phyloP scores from a whole-genome alignment of 2,113 vertebrate species.

The Xenus cinereus region DNA sequence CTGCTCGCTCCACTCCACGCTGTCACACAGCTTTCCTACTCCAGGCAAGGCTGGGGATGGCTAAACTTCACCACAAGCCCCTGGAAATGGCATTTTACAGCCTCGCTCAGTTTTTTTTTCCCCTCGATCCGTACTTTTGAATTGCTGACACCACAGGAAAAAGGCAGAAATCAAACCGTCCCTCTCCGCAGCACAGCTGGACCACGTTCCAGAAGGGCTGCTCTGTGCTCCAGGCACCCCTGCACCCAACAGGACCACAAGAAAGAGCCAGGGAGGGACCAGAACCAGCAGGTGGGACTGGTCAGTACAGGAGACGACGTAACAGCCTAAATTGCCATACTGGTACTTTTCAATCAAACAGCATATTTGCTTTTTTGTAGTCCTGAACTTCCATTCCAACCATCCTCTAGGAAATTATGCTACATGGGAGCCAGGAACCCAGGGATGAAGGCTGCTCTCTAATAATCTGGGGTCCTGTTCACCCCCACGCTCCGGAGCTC shows the following conservation, averaged over 20 bases:
- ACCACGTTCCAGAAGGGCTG: neutral
- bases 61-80: neutral
- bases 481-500: neutral
- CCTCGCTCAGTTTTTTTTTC: neutral
- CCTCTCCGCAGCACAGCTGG: neutral
- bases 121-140: neutral
- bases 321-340: neutral
- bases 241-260: accelerated
- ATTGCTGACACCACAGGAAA: neutral
- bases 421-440: neutral
- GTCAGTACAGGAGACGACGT: neutral
- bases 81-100: neutral
- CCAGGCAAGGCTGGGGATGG: neutral
- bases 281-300: neutral
- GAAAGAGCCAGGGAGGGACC: neutral
- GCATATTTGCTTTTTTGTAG: neutral
- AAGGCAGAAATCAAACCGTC: neutral
- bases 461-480: neutral
- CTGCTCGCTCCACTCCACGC: accelerated
- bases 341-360: neutral
- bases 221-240: accelerated
- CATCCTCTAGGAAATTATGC: neutral
- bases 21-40: neutral
- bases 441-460: neutral
- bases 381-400: neutral